A percentile compares a stretch with the other conserved stretches of the same genome.
Evolutionary conservation across 2,113 vertebrate species (phyloP).

Genomic region (Litocranius walleri): DNA sequence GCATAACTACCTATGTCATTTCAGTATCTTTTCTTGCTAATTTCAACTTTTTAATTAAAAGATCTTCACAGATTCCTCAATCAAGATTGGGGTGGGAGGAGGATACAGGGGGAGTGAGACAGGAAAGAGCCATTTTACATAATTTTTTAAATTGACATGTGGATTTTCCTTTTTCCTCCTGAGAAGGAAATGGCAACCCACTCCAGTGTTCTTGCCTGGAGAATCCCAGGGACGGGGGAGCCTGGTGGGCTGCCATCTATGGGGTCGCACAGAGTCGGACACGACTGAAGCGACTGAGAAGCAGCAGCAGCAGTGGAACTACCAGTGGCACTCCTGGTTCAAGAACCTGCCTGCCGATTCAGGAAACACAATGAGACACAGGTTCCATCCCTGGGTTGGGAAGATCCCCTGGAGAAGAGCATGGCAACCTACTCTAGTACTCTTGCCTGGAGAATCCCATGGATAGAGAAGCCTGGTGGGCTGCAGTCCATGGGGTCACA

Average conservation of each 20-base stretch:
- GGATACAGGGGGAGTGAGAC: not conserved
- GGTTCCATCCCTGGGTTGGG: not conserved
- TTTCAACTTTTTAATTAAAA: constrained; percentile 38
- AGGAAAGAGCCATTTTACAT: not conserved
- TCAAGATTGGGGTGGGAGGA: not conserved
- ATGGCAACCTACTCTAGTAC: not conserved
- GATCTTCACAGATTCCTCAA: not conserved
- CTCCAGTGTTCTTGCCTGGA: no score
- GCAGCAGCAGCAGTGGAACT: not conserved
- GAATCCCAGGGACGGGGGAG: no score
- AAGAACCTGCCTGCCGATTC: not conserved
- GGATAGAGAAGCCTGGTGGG: not conserved
- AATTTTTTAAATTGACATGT: not conserved
- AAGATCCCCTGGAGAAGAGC: not conserved
- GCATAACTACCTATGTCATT: not conserved
- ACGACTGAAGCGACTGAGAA: no score
- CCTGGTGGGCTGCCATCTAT: no score
- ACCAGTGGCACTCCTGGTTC: not conserved
- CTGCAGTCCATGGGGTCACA: not conserved
- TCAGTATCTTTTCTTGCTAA: not conserved
- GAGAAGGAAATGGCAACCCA: not conserved
- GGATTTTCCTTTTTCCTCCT: not conserved
- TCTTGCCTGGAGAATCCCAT: not conserved
- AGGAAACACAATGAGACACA: not conserved
- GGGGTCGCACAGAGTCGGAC: no score